Base-by-base conservation (phyloP, 2,888 invertebrate species). In the Hydriomena furcata region DNA sequence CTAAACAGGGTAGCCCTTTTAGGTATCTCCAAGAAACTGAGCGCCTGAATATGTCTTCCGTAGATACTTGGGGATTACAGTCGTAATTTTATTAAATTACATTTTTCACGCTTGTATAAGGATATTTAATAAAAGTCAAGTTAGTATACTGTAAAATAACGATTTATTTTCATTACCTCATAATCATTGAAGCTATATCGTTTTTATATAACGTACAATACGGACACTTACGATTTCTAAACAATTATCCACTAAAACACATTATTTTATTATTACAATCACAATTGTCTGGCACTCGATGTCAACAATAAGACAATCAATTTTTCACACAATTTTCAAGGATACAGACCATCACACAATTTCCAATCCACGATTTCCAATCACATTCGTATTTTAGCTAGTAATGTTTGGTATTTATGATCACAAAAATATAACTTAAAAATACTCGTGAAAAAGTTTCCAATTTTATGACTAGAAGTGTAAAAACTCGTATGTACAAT, bases 201-300 rank as follows among this genome's bases (percentile, higher is more conserved):
- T 71, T 72, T 82, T 81, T 75, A 79, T 78, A 66, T 65, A 76
- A 83, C 80, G 76, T 79, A 79, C 78, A 80, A 77, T 66, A 53
- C 41, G 24, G 41, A 42, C 71, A 84, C 75, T 83, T 82, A 84
- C 43, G 52, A 23, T 71, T 30, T 58, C 71, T 74, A 80, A 81
- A 85, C 81, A 78, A 57, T 72, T 71, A 79, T 63, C 65, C 64
- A 68, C 69, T 51, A 46, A 61, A 73, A 76, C 67, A 71, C 76
- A 70, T 73, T 69, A 75, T 72, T 24, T 12, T 10, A 13, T 78
- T 71, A 55, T 63, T 61, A 79, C 79, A 82, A 87, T 87, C 84
- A 88, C 87, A 86, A 76, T 79, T 79, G 75, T 83, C 85, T 88
- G 87, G 85, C 87, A 87, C 85, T 80, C 84, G 60, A 68, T 69